Evolutionary conservation across 2,888 invertebrate genomes (phyloP).

Genomic region (Bombylius discolor): DNA sequence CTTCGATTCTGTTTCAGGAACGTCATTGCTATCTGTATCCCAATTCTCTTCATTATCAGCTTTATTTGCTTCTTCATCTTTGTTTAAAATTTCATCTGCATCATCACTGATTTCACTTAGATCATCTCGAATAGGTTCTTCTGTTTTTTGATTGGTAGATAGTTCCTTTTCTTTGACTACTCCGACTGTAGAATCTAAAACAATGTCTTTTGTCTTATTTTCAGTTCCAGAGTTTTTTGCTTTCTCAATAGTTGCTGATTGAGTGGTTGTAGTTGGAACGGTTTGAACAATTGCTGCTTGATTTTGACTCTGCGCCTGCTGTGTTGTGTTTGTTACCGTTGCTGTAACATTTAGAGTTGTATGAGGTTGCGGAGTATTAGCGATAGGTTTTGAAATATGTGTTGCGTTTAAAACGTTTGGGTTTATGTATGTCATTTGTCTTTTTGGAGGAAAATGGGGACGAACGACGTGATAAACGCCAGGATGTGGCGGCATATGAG

Average conservation of each 20-base stretch:
- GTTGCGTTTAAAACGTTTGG: slow-evolving; percentile 16
- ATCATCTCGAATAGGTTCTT: slow-evolving; percentile 34
- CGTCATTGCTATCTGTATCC: not conserved
- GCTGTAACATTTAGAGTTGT: not conserved
- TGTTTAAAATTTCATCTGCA: slow-evolving; percentile 73
- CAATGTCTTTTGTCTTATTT: not conserved
- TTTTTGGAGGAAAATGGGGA: slow-evolving; percentile 29
- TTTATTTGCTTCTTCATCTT: slow-evolving; percentile 46
- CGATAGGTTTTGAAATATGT: too few relatives aligned
- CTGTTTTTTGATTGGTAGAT: not conserved
- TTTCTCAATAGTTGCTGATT: not conserved
- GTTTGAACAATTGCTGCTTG: too few relatives aligned
- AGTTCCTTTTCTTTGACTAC: not conserved
- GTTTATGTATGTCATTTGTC: slow-evolving; percentile 29
- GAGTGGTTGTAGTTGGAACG: not conserved
- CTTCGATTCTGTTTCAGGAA: slow-evolving; percentile 15
- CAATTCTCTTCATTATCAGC: not conserved
- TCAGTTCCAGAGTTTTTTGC: not conserved
- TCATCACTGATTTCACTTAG: slow-evolving; percentile 82
- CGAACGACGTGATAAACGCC: slow-evolving; percentile 14
- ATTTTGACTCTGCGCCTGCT: too few relatives aligned
- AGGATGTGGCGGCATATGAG: not conserved
- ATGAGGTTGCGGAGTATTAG: not conserved
- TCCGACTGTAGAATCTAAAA: not conserved
- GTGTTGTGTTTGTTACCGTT: too few relatives aligned